These are phyloP conservation scores for Heteronetta atricapilla DNA, from an alignment of 2,113 vertebrate genomes.

Conservation along the genomic window DNA sequence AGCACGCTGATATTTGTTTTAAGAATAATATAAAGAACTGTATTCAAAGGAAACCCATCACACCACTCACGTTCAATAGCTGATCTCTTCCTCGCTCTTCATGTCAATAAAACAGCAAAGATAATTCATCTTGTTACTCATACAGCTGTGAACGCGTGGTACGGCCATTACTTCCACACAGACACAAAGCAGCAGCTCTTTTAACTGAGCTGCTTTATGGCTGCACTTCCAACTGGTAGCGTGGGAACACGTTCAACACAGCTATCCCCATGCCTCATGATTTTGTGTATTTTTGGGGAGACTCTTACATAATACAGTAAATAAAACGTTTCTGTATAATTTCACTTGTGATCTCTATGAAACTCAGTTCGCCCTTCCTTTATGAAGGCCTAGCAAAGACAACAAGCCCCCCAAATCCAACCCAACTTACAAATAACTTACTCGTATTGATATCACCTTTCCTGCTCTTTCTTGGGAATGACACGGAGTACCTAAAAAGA, in stretches of 20 bases:
- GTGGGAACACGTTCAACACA: background rate
- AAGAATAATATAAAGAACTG: background rate
- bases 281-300: background rate
- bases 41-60: background rate
- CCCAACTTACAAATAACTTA: background rate
- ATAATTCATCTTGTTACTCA: background rate
- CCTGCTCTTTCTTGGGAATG: background rate
- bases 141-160: accelerated
- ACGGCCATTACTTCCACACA: background rate
- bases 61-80: accelerated
- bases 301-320: background rate
- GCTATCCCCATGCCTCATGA: background rate
- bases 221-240: background rate
- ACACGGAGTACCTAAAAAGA: no score
- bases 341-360: background rate
- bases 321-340: background rate
- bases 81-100: background rate
- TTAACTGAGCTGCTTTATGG: background rate
- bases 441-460: no score
- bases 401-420: background rate
- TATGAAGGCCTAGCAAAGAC: background rate
- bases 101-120: background rate
- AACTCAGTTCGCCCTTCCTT: background rate
- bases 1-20: background rate
- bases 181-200: background rate